Evolutionary conservation across 2,797 vertebrate species (phyloP), one percentile per base, ranked within the genome.

Genomic region (Poecilia wingei): DNA sequence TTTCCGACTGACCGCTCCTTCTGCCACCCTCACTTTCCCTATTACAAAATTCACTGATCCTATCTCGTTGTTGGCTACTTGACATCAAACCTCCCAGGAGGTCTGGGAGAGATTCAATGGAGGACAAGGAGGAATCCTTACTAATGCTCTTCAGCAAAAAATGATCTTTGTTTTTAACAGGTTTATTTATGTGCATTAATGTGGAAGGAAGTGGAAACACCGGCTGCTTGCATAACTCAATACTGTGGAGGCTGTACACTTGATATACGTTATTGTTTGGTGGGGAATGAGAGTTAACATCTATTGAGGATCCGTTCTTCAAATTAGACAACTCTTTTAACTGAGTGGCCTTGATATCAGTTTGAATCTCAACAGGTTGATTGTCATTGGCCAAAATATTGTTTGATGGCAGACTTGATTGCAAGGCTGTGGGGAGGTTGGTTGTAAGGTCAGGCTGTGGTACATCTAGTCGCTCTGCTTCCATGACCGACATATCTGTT

Each of bases 41-140:
- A 0, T 77, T 82, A 0, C 1, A 69, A 28, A 22, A 28, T n/a
- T 71, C 79, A 1, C 4, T 0, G 0, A 3, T 46, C 41, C 31
- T n/a, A 1, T 80, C 78, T 76, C 41, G 79, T 59, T 64, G 82
- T 28, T 25, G 47, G 78, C 81, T 41, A 77, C 90, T 6, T 33
- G 81, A 87, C 39, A 45, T 72, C 72, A 93, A 84, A 3, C 95
- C 93, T 45, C 96, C 97, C 76, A 97, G 88, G 76, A 98, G 93
- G 87, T 99, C 98, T 41, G 98, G 97, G 69, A 99, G 93, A 16
- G 97, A 97, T 82, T 98, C 98, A 8, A 96, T 94, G 66, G 97
- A 98, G 79, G 97, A 97, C 93, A 98, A 98, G 0, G 97, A 97
- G 18, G 97, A 98, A 89, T 99, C 98, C 83, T 98, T 96, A 82